Percentiles rank a stretch among this genome's conserved stretches.
These are phyloP conservation scores for Melanotaenia pygmaea DNA, from an alignment of 2,797 vertebrate species.

Conservation along the genomic window DNA sequence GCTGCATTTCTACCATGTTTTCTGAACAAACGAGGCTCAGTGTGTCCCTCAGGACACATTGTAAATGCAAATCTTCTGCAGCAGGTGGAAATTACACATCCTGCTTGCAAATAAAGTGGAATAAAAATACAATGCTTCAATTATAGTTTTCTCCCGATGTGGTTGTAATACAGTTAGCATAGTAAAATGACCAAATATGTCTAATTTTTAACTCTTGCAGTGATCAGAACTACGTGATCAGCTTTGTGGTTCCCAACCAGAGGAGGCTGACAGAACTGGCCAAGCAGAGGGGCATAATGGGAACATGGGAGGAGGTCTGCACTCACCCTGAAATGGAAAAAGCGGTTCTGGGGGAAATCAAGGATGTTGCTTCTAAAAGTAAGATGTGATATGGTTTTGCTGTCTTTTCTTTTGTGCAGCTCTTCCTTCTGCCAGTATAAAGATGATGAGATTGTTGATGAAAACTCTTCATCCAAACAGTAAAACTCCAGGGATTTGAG, in stretches of 20 bases:
- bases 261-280: slow-evolving; percentile 89
- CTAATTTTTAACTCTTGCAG: slow-evolving; percentile 68
- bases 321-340: slow-evolving; percentile 92
- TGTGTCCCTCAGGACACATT: background rate
- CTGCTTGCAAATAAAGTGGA: background rate
- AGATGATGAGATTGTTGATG: too few relatives aligned
- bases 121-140: background rate
- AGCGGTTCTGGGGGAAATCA: slow-evolving; percentile 92
- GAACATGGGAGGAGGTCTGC: slow-evolving; percentile 93
- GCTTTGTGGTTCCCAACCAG: slow-evolving; percentile 99
- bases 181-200: slow-evolving; percentile 7
- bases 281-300: slow-evolving; percentile 86
- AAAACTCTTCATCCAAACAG: slow-evolving; percentile 67
- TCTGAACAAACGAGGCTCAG: background rate
- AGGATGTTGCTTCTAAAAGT: slow-evolving; percentile 91
- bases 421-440: background rate
- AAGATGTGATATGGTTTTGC: slow-evolving; percentile 65
- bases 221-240: slow-evolving; percentile 97
- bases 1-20: background rate
- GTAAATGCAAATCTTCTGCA: background rate
- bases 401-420: too few relatives aligned
- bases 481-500: slow-evolving; percentile 96
- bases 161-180: background rate
- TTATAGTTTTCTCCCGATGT: background rate
- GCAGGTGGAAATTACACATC: background rate